Conservation (phyloP, 2,797 vertebrate genomes). For the Gastrophryne carolinensis region DNA sequence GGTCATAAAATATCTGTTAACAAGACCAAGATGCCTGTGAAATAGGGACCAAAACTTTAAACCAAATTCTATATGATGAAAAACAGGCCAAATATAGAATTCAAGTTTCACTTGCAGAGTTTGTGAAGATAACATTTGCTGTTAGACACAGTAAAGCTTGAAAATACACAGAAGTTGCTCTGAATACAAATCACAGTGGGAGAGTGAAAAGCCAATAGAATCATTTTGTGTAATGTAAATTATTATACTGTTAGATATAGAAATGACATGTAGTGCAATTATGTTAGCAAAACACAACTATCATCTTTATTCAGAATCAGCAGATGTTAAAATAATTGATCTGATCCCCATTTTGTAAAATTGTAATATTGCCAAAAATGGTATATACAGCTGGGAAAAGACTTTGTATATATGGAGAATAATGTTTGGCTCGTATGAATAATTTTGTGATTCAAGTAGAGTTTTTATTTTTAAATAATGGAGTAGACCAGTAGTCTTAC, state of each 20-base stretch:
- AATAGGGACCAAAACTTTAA: too few relatives aligned
- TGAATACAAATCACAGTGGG: conserved; percentile 25
- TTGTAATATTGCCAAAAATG: conserved; percentile 1
- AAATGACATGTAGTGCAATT: conserved; percentile 15
- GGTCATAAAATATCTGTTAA: too few relatives aligned
- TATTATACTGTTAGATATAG: conserved; percentile 32
- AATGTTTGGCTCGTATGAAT: too few relatives aligned
- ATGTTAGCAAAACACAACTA: conserved; percentile 1
- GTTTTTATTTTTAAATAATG: too few relatives aligned
- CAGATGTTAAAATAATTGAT: conserved; percentile 42
- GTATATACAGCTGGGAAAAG: conserved; percentile 5
- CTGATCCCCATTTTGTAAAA: not conserved
- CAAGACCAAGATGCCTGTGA: too few relatives aligned
- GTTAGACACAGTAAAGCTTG: not conserved
- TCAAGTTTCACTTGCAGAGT: not conserved
- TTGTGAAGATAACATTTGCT: not conserved
- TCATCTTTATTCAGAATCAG: conserved; percentile 29
- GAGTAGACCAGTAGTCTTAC: too few relatives aligned
- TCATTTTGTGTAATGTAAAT: conserved; percentile 5
- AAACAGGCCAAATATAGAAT: not conserved
- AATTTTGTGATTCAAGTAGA: too few relatives aligned
- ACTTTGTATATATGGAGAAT: too few relatives aligned
- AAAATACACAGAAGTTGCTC: conserved; percentile 27
- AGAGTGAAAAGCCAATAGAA: not conserved
- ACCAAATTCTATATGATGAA: too few relatives aligned